Conservation (phyloP, 2,888 invertebrate genomes). For the Zele albiditarsus region DNA sequence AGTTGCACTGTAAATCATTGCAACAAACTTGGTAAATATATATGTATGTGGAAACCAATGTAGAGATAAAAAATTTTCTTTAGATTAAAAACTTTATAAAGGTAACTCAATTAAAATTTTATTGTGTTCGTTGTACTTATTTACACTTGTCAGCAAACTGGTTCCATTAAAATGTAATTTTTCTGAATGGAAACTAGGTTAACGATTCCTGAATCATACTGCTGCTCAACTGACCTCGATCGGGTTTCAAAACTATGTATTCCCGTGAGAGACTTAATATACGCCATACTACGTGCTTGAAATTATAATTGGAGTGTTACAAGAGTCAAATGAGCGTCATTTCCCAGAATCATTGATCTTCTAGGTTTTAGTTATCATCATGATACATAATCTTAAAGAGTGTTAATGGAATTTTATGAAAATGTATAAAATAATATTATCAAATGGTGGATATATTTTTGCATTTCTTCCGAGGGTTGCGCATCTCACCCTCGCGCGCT, state of each 20-base stretch:
- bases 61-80: background rate
- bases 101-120: background rate
- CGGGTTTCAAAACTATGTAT: constrained; percentile 26
- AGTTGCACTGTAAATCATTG: constrained; percentile 6
- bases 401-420: background rate
- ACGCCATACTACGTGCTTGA: constrained; percentile 25
- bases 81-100: background rate
- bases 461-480: too few species aligned
- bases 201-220: constrained; percentile 27
- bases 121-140: background rate
- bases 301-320: constrained; percentile 33
- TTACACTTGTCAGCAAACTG: background rate
- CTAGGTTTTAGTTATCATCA: background rate
- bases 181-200: constrained; percentile 28
- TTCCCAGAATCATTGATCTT: constrained; percentile 17
- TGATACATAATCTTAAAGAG: constrained; percentile 3
- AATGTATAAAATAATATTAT: background rate
- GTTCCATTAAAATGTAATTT: background rate
- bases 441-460: too few species aligned
- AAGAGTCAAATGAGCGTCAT: constrained; percentile 23
- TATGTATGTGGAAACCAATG: background rate
- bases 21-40: background rate
- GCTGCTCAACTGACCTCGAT: constrained; percentile 1
- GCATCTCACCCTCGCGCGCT: too few species aligned
- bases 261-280: constrained; percentile 20